These are phyloP conservation scores for Pogonus chalceus DNA, from an alignment of 1,140 invertebrate species.

Conservation along the genomic window DNA sequence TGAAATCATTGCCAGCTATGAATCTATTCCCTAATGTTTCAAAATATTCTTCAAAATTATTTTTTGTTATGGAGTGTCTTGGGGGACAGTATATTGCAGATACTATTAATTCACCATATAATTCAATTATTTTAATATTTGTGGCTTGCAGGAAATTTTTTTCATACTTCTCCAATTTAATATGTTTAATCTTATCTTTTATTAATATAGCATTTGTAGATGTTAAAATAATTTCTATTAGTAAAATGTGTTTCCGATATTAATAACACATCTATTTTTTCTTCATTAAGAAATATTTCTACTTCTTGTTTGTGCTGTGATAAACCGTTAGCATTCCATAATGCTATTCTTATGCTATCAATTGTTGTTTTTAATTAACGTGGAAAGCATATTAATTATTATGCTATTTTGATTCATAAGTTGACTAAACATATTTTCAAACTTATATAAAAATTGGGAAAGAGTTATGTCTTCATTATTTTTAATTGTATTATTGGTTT, in stretches of 20 bases:
- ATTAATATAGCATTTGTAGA: constrained; percentile 22
- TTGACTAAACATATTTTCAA: constrained; percentile 12
- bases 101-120: constrained; percentile 14
- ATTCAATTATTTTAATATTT: constrained; percentile 12
- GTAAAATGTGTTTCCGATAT: constrained; percentile 28
- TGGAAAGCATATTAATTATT: constrained; percentile 18
- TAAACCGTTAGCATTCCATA: constrained; percentile 25
- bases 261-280: constrained; percentile 24
- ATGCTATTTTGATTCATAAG: constrained; percentile 15
- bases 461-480: constrained; percentile 9
- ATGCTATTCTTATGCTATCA: constrained; percentile 12
- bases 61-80: constrained; percentile 14
- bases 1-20: constrained; percentile 20
- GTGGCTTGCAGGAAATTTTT: constrained; percentile 19
- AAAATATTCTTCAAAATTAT: constrained; percentile 18
- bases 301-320: constrained; percentile 16
- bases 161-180: constrained; percentile 13
- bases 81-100: constrained; percentile 21
- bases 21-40: constrained; percentile 15
- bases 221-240: constrained; percentile 14
- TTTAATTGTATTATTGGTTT: neutral
- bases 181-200: constrained; percentile 16
- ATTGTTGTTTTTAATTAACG: constrained; percentile 17
- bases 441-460: constrained; percentile 12
- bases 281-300: constrained; percentile 16